These are phyloP conservation scores for Epinephelus lanceolatus DNA, from an alignment of 2,113 vertebrate genomes.

Conservation along the genomic window DNA sequence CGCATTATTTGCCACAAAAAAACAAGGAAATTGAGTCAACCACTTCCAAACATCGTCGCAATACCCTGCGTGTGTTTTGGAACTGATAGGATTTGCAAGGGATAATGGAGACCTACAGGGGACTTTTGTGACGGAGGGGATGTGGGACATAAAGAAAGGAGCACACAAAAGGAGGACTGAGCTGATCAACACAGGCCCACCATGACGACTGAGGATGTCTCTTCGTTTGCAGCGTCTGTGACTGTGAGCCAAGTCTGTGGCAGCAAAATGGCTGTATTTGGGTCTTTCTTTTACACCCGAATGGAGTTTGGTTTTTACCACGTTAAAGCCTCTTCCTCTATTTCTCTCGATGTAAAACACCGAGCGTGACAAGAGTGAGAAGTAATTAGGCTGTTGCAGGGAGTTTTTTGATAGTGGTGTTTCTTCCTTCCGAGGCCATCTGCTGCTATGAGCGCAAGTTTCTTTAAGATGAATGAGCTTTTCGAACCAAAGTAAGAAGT, in stretches of 20 bases:
- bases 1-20: conserved; percentile 37
- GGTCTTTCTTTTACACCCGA: conserved; percentile 51
- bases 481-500: conserved; percentile 56
- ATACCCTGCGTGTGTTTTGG: conserved; percentile 59
- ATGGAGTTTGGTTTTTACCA: conserved; percentile 55
- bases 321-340: conserved; percentile 64
- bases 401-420: conserved; percentile 54
- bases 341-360: conserved; percentile 54
- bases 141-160: conserved; percentile 58
- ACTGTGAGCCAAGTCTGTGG: conserved; percentile 56
- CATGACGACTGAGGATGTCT: conserved; percentile 66
- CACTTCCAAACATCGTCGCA: conserved; percentile 55
- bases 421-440: conserved; percentile 78
- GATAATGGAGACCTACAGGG: conserved; percentile 74
- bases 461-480: conserved; percentile 61
- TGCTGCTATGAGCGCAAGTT: conserved; percentile 52
- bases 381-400: conserved; percentile 58
- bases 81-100: conserved; percentile 67
- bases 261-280: conserved; percentile 63
- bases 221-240: conserved; percentile 38
- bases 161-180: conserved; percentile 59
- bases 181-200: conserved; percentile 51
- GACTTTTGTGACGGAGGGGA: conserved; percentile 71
- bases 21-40: conserved; percentile 57
- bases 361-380: conserved; percentile 47